Conservation (phyloP, 2,797 vertebrate genomes). For the Sebastiscus albofasciatus region DNA sequence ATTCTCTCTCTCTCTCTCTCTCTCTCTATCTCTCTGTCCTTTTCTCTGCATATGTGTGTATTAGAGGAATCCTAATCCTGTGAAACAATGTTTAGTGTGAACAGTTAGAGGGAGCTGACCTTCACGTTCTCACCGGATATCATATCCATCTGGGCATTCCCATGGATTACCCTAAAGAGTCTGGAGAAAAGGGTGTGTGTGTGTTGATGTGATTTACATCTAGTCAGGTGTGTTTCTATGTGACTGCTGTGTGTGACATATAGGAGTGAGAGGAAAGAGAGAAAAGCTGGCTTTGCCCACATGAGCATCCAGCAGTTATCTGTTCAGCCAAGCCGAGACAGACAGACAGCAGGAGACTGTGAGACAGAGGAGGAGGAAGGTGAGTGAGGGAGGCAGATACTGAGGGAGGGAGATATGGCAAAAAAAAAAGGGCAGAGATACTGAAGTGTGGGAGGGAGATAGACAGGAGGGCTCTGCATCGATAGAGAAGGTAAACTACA, state of each 20-base stretch:
- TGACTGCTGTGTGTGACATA: background rate
- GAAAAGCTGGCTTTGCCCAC: slow-evolving; percentile 37
- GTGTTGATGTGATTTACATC: slow-evolving; percentile 18
- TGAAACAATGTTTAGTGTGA: slow-evolving; percentile 38
- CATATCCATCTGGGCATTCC: slow-evolving; percentile 47
- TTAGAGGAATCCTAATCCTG: slow-evolving; percentile 42
- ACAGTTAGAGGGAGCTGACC: slow-evolving; percentile 37
- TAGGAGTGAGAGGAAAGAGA: slow-evolving; percentile 12
- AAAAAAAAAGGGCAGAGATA: slow-evolving; percentile 51
- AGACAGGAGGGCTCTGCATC: slow-evolving; percentile 42
- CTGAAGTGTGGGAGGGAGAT: slow-evolving; percentile 54
- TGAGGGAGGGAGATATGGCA: slow-evolving; percentile 46
- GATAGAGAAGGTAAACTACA: slow-evolving; percentile 56
- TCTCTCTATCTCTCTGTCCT: slow-evolving; percentile 11
- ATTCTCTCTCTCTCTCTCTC: slow-evolving; percentile 3
- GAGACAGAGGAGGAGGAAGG: slow-evolving; percentile 28
- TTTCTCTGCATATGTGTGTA: slow-evolving; percentile 37
- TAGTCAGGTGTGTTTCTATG: slow-evolving; percentile 6
- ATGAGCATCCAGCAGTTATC: slow-evolving; percentile 65
- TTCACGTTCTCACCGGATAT: slow-evolving; percentile 42
- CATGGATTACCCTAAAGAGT: slow-evolving; percentile 40
- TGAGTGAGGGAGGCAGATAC: slow-evolving; percentile 47
- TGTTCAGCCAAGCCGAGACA: slow-evolving; percentile 71
- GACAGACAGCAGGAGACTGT: slow-evolving; percentile 33
- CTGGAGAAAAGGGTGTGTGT: too few relatives aligned